Evolutionary conservation across 2,888 invertebrate genomes (phyloP).

Genomic region (Macaria notata): DNA sequence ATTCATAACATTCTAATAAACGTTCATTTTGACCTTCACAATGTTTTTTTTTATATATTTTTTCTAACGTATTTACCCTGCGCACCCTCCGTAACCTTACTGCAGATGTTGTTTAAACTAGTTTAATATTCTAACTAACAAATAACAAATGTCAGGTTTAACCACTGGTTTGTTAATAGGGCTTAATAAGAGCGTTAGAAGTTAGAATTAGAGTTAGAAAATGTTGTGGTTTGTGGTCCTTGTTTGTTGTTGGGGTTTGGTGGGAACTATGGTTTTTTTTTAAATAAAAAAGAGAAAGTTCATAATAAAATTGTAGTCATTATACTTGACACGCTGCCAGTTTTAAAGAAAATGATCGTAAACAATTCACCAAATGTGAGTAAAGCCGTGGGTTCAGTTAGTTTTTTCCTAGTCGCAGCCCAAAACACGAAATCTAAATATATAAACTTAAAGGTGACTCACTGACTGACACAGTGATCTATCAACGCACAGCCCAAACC

Average conservation of each 20-base stretch:
- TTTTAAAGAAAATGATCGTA: no score
- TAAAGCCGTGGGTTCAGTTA: no score
- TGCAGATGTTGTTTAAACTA: constrained; percentile 25
- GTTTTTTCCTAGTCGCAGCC: no score
- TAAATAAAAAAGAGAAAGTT: no score
- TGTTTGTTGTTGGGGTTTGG: neutral
- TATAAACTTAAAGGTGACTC: no score
- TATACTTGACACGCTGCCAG: no score
- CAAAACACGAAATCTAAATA: no score
- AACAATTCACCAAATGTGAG: no score
- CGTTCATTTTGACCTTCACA: constrained; percentile 18
- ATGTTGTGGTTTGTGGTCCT: constrained; percentile 8
- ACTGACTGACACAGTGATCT: no score
- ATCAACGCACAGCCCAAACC: no score
- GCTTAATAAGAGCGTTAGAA: constrained; percentile 20
- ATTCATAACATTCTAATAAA: constrained; percentile 4
- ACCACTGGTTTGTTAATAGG: constrained; percentile 33
- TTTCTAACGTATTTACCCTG: constrained; percentile 19
- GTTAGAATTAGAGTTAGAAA: constrained; percentile 2
- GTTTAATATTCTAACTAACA: constrained; percentile 26
- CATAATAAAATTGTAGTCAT: no score
- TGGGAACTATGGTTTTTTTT: no score
- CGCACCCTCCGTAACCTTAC: constrained; percentile 27
- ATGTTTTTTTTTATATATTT: constrained; percentile 1
- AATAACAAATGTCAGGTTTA: constrained; percentile 41